These are phyloP conservation scores for Trissolcus basalis DNA, from an alignment of 1,140 invertebrate species.

Conservation along the genomic window DNA sequence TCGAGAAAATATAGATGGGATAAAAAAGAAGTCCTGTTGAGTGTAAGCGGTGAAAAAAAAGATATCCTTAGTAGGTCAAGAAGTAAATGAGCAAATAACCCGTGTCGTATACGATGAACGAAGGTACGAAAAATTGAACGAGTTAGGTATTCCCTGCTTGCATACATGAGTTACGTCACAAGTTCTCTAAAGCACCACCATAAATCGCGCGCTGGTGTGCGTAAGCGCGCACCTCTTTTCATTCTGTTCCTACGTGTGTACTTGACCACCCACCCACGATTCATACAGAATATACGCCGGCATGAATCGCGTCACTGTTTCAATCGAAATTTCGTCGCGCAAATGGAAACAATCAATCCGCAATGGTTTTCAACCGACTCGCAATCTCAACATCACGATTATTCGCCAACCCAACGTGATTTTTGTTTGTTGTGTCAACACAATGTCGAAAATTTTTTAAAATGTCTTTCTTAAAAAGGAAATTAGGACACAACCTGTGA, in stretches of 20 bases:
- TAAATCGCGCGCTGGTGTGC: slow-evolving; percentile 31
- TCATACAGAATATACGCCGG: slow-evolving; percentile 17
- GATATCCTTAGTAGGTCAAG: slow-evolving; percentile 54
- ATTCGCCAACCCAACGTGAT: too few species aligned
- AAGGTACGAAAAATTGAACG: slow-evolving; percentile 42
- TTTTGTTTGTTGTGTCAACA: too few species aligned
- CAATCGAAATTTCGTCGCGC: neutral
- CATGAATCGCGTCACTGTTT: slow-evolving; percentile 22
- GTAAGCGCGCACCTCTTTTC: slow-evolving; percentile 45
- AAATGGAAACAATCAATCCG: too few species aligned
- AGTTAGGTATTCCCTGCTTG: slow-evolving; percentile 51
- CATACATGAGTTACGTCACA: slow-evolving; percentile 48
- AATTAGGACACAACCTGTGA: too few species aligned
- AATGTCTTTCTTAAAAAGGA: too few species aligned
- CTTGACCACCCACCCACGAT: slow-evolving; percentile 48
- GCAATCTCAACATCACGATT: too few species aligned
- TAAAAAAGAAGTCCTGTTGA: neutral
- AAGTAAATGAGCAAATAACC: slow-evolving; percentile 49
- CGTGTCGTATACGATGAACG: slow-evolving; percentile 37
- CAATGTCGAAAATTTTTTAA: too few species aligned
- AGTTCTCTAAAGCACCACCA: slow-evolving; percentile 45
- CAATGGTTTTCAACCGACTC: too few species aligned
- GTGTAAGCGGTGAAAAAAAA: slow-evolving; percentile 31
- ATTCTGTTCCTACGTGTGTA: slow-evolving; percentile 49
- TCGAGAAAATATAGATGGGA: too few species aligned